A percentile compares a stretch with the other conserved stretches of the same genome.
Conservation (phyloP, 2,113 vertebrate species). For the Poeciliopsis prolifica region DNA sequence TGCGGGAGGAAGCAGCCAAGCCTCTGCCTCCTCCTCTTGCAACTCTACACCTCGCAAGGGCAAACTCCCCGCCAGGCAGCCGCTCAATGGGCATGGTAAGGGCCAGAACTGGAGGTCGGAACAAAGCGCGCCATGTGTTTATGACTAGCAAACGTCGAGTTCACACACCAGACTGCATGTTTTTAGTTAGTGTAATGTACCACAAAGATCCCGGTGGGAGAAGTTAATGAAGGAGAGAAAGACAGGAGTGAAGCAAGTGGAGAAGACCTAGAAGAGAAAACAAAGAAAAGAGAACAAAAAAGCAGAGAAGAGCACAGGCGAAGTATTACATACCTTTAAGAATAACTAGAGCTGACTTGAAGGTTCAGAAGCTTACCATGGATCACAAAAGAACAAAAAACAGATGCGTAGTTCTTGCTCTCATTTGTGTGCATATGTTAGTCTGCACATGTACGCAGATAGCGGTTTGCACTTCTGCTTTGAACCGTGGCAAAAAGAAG, state of each 20-base stretch:
- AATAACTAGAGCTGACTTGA: constrained; percentile 5
- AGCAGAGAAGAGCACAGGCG: too few relatives aligned
- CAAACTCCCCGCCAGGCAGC: constrained; percentile 86
- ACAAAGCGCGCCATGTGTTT: neutral
- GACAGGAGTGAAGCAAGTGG: neutral
- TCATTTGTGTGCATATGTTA: constrained; percentile 4
- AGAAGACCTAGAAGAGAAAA: neutral
- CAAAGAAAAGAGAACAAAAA: neutral
- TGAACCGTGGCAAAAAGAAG: constrained; percentile 18
- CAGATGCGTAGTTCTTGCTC: neutral
- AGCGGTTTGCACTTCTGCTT: constrained; percentile 37
- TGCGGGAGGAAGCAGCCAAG: constrained; percentile 75
- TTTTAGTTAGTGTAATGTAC: neutral
- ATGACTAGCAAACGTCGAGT: neutral
- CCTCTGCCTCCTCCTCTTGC: constrained; percentile 90
- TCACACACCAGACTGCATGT: neutral
- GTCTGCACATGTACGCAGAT: constrained; percentile 20
- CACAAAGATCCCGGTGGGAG: constrained; percentile 7
- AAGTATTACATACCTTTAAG: neutral
- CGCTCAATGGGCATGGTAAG: constrained; percentile 93
- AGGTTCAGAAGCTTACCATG: neutral
- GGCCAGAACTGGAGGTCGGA: neutral
- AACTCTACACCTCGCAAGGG: constrained; percentile 97
- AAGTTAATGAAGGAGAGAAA: constrained; percentile 5
- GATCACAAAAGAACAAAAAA: neutral